phyloP scores from a whole-genome alignment of 2,888 invertebrate genomes.

The Morpho helenor region DNA sequence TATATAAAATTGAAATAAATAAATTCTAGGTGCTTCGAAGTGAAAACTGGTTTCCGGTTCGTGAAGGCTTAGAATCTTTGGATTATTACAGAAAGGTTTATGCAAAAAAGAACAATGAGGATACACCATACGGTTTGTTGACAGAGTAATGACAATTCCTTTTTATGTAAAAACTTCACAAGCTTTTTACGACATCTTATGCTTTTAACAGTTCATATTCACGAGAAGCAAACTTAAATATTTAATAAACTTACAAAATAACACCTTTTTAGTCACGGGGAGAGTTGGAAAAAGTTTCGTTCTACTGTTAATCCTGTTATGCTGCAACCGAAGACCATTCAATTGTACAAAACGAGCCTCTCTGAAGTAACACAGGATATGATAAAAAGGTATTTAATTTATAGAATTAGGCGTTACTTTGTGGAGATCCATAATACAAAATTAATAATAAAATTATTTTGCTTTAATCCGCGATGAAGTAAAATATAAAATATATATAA shows the following conservation, averaged over 20 bases:
- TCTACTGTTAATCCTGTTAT: constrained; percentile 87
- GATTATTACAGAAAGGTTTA: constrained; percentile 42
- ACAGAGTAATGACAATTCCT: constrained; percentile 34
- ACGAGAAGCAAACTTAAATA: background rate
- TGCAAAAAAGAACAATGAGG: constrained; percentile 28
- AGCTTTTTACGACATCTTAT: background rate
- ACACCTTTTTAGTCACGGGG: constrained; percentile 81
- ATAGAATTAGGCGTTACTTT: too few species aligned
- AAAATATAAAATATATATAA: too few species aligned
- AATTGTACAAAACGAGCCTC: constrained; percentile 81
- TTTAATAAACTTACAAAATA: background rate
- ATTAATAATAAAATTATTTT: too few species aligned
- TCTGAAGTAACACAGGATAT: constrained; percentile 84
- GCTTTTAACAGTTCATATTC: background rate
- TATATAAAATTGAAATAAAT: background rate
- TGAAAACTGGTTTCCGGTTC: constrained; percentile 43
- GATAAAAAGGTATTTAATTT: constrained; percentile 70
- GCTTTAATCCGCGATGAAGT: too few species aligned
- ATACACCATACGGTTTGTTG: constrained; percentile 34
- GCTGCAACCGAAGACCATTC: constrained; percentile 85
- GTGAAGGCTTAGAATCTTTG: constrained; percentile 43
- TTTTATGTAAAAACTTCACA: constrained; percentile 12
- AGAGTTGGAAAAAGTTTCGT: constrained; percentile 87
- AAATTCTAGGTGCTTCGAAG: constrained; percentile 42
- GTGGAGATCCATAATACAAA: too few species aligned